phyloP scores from a whole-genome alignment of 2,113 vertebrate species.

The Brachypteracias leptosomus region DNA sequence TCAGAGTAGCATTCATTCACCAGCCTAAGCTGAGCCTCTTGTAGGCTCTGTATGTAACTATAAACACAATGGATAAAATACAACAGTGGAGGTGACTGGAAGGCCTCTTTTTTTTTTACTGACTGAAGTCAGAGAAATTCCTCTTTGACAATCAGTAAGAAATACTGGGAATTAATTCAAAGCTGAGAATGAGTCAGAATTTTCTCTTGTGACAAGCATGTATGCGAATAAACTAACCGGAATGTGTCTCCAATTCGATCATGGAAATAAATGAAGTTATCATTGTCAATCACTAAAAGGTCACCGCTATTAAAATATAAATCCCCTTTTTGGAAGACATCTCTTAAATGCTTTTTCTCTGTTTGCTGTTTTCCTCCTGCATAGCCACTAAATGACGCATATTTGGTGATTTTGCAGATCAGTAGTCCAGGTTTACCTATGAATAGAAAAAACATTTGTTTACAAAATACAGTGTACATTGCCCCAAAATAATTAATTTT shows the following conservation, averaged over 20 bases:
- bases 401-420: conserved; percentile 80
- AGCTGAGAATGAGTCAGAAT: background rate
- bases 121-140: background rate
- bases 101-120: background rate
- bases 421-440: conserved; percentile 85
- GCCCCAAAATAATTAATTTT: background rate
- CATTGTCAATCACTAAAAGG: conserved; percentile 79
- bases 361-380: conserved; percentile 78
- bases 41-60: background rate
- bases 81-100: background rate
- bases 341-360: conserved; percentile 80
- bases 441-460: background rate
- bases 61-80: background rate
- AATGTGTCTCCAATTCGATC: conserved; percentile 91
- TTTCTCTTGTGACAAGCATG: background rate
- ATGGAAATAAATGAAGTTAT: conserved; percentile 89
- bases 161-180: background rate
- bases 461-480: background rate
- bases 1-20: background rate
- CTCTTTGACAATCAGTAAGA: background rate
- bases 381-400: conserved; percentile 84
- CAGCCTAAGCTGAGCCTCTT: background rate
- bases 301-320: conserved; percentile 90
- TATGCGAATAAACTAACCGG: conserved; percentile 70
- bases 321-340: conserved; percentile 86